Percentiles rank a stretch among this genome's conserved stretches.
Evolutionary conservation across 2,797 vertebrate species (phyloP).

Genomic region (Sebastes kiyomatsui): DNA sequence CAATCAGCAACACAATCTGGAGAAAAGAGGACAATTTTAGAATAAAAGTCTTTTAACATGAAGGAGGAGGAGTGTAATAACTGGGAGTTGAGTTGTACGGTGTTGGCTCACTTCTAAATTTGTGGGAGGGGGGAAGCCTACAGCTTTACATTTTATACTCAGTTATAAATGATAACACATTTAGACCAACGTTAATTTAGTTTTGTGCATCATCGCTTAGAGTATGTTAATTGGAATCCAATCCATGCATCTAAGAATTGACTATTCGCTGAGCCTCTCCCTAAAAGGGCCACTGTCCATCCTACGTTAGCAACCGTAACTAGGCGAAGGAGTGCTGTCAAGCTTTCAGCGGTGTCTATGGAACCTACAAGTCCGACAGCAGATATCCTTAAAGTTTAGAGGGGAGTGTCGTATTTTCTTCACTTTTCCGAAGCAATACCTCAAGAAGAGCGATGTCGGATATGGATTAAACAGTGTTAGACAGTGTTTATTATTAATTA

Average conservation of each 20-base stretch:
- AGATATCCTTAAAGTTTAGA: too few species aligned
- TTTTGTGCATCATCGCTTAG: not conserved
- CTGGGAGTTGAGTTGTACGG: not conserved
- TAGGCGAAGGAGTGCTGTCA: too few species aligned
- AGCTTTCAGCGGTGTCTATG: too few species aligned
- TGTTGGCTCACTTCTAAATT: slow-evolving; percentile 10
- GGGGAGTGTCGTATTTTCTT: too few species aligned
- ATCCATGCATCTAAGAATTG: not conserved
- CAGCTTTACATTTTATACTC: not conserved
- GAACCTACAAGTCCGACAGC: too few species aligned
- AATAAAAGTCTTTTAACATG: not conserved
- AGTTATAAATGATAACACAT: not conserved
- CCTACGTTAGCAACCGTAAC: too few species aligned
- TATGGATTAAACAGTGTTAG: too few species aligned
- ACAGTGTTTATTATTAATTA: too few species aligned
- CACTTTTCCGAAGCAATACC: too few species aligned
- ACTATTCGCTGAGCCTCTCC: too few species aligned
- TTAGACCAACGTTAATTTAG: not conserved
- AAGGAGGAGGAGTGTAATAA: slow-evolving; percentile 18
- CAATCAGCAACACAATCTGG: slow-evolving; percentile 93
- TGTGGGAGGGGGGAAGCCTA: not conserved
- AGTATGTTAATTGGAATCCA: not conserved
- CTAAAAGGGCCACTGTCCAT: too few species aligned
- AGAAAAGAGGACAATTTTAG: slow-evolving; percentile 36
- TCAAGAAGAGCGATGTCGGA: too few species aligned